Evolutionary conservation across 2,888 invertebrate species (phyloP).

Genomic region (Deilephila porcellus): DNA sequence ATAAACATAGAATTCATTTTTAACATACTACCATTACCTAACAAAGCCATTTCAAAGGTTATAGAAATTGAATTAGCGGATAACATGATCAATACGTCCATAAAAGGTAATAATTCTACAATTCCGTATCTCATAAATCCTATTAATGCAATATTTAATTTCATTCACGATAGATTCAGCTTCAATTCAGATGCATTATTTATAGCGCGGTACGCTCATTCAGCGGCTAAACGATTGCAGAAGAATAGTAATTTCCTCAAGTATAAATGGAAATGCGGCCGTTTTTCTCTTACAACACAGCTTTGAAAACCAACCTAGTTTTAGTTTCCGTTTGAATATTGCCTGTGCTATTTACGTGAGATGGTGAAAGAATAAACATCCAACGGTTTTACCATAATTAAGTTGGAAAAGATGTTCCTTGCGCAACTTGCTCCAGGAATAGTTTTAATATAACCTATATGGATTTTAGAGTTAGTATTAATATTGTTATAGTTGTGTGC

Average conservation of each 20-base stretch:
- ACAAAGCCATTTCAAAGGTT: too few species aligned
- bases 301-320: conserved; percentile 57
- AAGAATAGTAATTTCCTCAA: conserved; percentile 53
- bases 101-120: not conserved
- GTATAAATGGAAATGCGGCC: conserved; percentile 38
- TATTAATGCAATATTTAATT: not conserved
- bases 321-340: conserved; percentile 50
- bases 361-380: conserved; percentile 32
- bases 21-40: too few species aligned
- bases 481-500: too few species aligned
- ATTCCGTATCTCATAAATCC: not conserved
- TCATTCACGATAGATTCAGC: not conserved
- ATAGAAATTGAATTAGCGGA: too few species aligned
- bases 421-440: not conserved
- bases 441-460: too few species aligned
- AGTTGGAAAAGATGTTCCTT: not conserved
- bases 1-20: too few species aligned
- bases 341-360: conserved; percentile 49
- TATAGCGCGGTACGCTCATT: not conserved
- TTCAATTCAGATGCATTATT: not conserved
- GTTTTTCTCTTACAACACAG: conserved; percentile 48
- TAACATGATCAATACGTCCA: not conserved
- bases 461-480: too few species aligned
- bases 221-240: conserved; percentile 28
- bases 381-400: conserved; percentile 11